Conservation (phyloP, 1,140 invertebrate genomes). For the Chrysomallon squamiferum region DNA sequence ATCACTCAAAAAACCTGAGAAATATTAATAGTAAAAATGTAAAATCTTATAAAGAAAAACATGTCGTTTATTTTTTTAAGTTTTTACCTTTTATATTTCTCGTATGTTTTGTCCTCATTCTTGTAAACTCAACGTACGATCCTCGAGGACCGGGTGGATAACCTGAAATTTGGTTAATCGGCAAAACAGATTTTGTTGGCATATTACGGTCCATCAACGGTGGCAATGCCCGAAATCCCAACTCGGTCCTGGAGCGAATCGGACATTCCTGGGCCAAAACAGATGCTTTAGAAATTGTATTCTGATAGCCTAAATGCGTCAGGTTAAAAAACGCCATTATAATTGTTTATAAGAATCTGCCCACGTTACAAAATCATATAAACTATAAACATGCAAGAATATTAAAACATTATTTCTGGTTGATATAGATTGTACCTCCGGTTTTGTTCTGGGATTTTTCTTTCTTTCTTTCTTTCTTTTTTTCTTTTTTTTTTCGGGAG, state of each 20-base stretch:
- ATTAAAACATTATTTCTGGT: no score
- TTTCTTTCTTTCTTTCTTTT: no score
- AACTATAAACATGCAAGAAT: no score
- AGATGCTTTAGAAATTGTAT: conserved; percentile 51
- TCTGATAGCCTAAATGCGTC: conserved; percentile 58
- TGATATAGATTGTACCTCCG: no score
- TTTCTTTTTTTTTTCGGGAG: no score
- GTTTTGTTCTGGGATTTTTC: no score
- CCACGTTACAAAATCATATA: background rate
- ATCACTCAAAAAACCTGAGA: no score
- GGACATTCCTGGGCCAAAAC: conserved; percentile 40
- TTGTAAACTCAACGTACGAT: conserved; percentile 53
- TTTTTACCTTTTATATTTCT: conserved; percentile 49
- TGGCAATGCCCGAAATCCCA: conserved; percentile 50
- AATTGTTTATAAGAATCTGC: conserved; percentile 4
- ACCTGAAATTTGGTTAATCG: conserved; percentile 49
- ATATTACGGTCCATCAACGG: conserved; percentile 46
- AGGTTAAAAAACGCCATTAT: conserved; percentile 62
- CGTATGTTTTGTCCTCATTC: conserved; percentile 56
- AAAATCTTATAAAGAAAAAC: no score
- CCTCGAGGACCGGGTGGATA: conserved; percentile 56
- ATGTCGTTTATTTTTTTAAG: background rate
- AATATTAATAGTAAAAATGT: no score
- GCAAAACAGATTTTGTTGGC: conserved; percentile 43
- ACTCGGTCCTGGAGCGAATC: conserved; percentile 40